A percentile compares a stretch with the other conserved stretches of the same genome.
These are phyloP conservation scores for Clarias pachynema DNA, from an alignment of 2,797 vertebrate genomes.

Conservation along the genomic window DNA sequence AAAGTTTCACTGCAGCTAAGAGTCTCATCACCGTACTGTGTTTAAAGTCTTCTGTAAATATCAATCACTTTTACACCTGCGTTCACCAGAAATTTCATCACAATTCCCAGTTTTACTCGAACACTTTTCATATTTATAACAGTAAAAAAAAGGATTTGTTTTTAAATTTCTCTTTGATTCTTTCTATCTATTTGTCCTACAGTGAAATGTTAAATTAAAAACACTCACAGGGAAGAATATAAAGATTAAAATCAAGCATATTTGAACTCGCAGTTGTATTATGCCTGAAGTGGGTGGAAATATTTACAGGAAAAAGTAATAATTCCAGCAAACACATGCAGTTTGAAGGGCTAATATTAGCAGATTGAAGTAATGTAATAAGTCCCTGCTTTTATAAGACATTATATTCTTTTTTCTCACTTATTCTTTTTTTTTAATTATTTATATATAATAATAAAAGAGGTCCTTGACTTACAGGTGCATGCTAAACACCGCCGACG, in stretches of 20 bases:
- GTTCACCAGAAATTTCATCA: no score
- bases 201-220: not conserved
- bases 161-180: not conserved
- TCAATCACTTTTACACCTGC: no score
- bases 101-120: no score
- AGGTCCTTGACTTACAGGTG: constrained; percentile 75
- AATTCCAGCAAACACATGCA: not conserved
- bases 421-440: not conserved
- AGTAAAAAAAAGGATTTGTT: not conserved
- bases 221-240: not conserved
- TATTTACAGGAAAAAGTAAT: not conserved
- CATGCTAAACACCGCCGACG: constrained; percentile 95
- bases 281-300: not conserved
- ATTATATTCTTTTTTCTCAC: no score
- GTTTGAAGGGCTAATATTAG: not conserved
- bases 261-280: not conserved
- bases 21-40: no score
- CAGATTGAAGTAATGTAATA: not conserved
- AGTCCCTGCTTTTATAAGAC: not conserved
- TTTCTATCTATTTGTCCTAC: not conserved
- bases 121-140: no score
- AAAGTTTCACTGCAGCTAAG: no score
- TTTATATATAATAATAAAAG: not conserved
- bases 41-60: no score
- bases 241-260: not conserved